Evolutionary conservation across 2,888 invertebrate species (phyloP).

Genomic region (Mesoligia furuncula): DNA sequence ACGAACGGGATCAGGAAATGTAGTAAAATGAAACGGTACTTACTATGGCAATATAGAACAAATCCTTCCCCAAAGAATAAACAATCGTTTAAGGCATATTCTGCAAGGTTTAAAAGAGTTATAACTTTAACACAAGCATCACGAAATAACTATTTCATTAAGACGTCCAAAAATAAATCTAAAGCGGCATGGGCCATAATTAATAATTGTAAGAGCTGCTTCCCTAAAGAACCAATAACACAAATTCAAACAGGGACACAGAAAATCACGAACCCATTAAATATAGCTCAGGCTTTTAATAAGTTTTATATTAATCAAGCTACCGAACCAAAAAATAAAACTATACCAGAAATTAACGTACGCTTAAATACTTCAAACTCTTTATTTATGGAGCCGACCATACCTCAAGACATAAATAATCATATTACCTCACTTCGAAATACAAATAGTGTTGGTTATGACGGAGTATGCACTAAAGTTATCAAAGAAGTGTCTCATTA

Average conservation of each 20-base stretch:
- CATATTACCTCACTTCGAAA: not conserved
- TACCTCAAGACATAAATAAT: not conserved
- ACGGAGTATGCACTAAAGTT: conserved; percentile 1
- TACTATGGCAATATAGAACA: not conserved
- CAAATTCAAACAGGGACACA: conserved; percentile 3
- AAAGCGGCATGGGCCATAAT: not conserved
- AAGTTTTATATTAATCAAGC: not conserved
- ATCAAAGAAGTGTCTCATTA: conserved; percentile 2
- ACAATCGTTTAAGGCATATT: not conserved
- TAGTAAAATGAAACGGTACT: too few species aligned
- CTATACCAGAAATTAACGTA: not conserved
- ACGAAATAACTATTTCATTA: conserved; percentile 1
- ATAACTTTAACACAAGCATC: not conserved
- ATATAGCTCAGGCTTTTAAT: not conserved
- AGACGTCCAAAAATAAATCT: not conserved
- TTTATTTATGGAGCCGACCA: not conserved
- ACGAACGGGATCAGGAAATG: too few species aligned
- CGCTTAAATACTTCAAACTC: not conserved
- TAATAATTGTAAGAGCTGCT: not conserved
- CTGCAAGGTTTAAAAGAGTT: conserved; percentile 10
- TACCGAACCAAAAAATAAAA: conserved; percentile 2
- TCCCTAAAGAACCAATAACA: conserved; percentile 11
- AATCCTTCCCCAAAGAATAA: not conserved
- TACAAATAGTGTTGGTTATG: not conserved
- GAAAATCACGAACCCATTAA: conserved; percentile 1